Base-by-base conservation (phyloP, 2,797 vertebrate species). In the Acrocephalus scirpaceus region DNA sequence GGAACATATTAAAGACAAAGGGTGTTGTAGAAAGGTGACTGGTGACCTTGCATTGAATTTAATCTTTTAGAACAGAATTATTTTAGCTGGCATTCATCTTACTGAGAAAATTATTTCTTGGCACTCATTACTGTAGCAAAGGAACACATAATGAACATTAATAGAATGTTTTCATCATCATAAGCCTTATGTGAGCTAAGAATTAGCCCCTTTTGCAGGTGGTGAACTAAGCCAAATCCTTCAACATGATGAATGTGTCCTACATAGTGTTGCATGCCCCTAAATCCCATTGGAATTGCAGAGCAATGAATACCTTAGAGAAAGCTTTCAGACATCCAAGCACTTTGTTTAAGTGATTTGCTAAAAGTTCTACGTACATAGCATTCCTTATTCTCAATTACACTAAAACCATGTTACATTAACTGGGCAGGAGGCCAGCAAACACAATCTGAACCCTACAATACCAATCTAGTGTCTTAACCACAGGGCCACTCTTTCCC, bases 61-160 rank as follows among this genome's bases (percentile, higher is more conserved):
- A 86, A 92, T 92, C 92, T 81, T 74, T 92, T 91, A 94, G 70
- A 96, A 78, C 72, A 79, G 85, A 94, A 94, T 93, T 95, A 95
- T 96, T 96, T 96, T 94, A 93, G 48, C 77, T 57, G 80, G 88
- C 88, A 87, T 96, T 94, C 80, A 71, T 93, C 89, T 92, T 76
- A 71, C 62, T 82, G 88, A 76, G 76, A 88, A 87, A 96, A 93
- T 95, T 95, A 95, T 86, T 92, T 93, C 92, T 94, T 90, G 92
- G 94, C 91, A 81, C 48, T 91, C 86, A 47, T 76, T 86, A 56
- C 82, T 53, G 79, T 91, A 85, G 86, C 86, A 87, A 96, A 92
- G 42, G 96, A 95, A 90, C 92, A 88, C 91, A 90, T 96, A 96
- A 97, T 96, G 94, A 95, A 90, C 95, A 96, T 95, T 95, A 97